Base-by-base conservation (phyloP, 2,888 invertebrate genomes). In the Nomada ruficornis region DNA sequence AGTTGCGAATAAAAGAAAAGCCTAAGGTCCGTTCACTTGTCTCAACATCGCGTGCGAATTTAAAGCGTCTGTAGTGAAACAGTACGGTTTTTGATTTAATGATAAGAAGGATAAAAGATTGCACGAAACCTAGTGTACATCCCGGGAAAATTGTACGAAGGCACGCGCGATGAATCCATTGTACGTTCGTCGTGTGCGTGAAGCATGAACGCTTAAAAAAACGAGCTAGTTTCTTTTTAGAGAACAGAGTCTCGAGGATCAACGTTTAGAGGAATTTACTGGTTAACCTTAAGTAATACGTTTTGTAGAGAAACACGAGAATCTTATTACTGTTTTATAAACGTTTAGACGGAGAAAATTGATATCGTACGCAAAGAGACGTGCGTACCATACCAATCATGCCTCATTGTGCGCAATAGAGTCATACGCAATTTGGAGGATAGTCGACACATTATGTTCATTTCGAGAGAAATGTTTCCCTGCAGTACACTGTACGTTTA, bases 401-500 rank as follows among this genome's bases (percentile, higher is more conserved):
- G 60, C 59, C 78, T 63, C 36, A 73, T 72, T 70, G 54, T 71
- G 74, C 36, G 55, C 52, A 29, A 44, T 78, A 64, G 75, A 75
- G 70, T 62, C 78, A 68, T 74, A 67, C 59, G 63, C 64, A 62
- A 54, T 85, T 67, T 7, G 44, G 72, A 15, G 55, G 11, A 70
- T 70, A 77, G 65, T 72, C 73, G 52, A 70, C 52, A 15, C 63
- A 50, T 86, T 78, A 77, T 57, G 72, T 86, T 86, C 18, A 55
- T 77, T 77, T 70, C 73, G 70, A 65, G 18, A 62, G 60, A 72
- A 72, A 84, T 70, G 71, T 82, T 69, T 73, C 29, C 72, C 71
- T 42, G 84, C 80, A 81, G 85, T 89, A 81, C 73, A 82, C 83
- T 91, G 89, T 91, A 91, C 85, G 88, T 91, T 91, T 89, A 90